A percentile compares a stretch with the other conserved stretches of the same genome.
Conservation (phyloP, 2,888 invertebrate species). For the Euzophera pinguis region DNA sequence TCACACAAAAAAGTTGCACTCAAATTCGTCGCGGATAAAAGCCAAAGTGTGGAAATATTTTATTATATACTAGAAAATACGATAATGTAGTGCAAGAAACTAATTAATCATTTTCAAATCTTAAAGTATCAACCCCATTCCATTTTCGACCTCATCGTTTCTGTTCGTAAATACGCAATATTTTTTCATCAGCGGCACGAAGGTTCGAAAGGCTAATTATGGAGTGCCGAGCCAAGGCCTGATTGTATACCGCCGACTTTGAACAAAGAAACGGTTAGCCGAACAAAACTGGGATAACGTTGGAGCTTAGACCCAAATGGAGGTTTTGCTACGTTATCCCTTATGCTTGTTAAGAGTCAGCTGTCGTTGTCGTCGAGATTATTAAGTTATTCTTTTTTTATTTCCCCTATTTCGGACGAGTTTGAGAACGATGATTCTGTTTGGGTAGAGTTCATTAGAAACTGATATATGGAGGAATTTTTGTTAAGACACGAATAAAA, state of each 20-base stretch:
- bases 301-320: background rate
- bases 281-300: slow-evolving; percentile 16
- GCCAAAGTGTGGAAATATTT: too few species aligned
- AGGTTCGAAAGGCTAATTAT: slow-evolving; percentile 20
- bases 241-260: slow-evolving; percentile 10
- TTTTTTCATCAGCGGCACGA: slow-evolving; percentile 8
- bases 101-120: too few species aligned
- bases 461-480: too few species aligned
- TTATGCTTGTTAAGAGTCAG: background rate
- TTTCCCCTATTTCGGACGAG: background rate
- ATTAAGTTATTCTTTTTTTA: background rate
- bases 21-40: too few species aligned
- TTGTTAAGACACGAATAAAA: too few species aligned
- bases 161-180: background rate
- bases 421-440: background rate
- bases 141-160: background rate
- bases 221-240: slow-evolving; percentile 18
- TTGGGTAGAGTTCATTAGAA: too few species aligned
- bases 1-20: too few species aligned
- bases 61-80: too few species aligned
- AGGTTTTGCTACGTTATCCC: background rate
- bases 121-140: background rate
- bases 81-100: too few species aligned
- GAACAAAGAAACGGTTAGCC: slow-evolving; percentile 19
- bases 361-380: background rate